A percentile compares a stretch with the other conserved stretches of the same genome.
Evolutionary conservation across 2,797 vertebrate species (phyloP).

Genomic region (Helostoma temminkii): DNA sequence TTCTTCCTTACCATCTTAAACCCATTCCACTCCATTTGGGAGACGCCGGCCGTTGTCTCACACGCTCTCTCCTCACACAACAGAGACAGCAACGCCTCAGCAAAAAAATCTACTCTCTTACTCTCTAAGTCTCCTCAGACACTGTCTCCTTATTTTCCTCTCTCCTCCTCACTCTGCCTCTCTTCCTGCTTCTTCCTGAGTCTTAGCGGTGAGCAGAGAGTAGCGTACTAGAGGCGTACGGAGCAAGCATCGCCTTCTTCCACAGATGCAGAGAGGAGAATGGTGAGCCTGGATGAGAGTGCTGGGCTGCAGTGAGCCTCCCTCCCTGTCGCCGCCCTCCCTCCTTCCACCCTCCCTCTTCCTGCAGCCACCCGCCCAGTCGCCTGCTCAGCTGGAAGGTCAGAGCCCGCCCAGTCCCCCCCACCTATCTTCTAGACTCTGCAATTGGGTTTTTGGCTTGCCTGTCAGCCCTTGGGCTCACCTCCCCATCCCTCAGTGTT

Average conservation of each 20-base stretch:
- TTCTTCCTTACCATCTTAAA: constrained; percentile 98
- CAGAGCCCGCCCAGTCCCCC: constrained; percentile 71
- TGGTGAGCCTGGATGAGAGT: constrained; percentile 91
- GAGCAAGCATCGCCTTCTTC: constrained; percentile 97
- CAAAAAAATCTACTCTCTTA: constrained; percentile 66
- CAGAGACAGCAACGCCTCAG: constrained; percentile 69
- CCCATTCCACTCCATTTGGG: constrained; percentile 99
- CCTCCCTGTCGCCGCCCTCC: constrained; percentile 56
- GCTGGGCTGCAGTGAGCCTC: constrained; percentile 93
- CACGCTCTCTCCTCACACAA: constrained; percentile 71
- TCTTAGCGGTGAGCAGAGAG: constrained; percentile 89
- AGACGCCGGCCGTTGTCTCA: constrained; percentile 85
- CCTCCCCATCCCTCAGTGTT: constrained; percentile 71
- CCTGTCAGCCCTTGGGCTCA: constrained; percentile 62
- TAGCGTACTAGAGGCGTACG: constrained; percentile 91
- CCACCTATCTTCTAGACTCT: constrained; percentile 24
- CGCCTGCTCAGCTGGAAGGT: constrained; percentile 78
- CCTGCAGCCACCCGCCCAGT: constrained; percentile 73
- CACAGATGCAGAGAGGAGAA: constrained; percentile 94
- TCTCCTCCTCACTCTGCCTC: constrained; percentile 64
- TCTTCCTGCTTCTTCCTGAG: constrained; percentile 52
- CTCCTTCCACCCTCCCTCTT: constrained; percentile 28
- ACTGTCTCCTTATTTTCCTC: constrained; percentile 39
- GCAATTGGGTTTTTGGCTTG: constrained; percentile 72
- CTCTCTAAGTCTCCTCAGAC: constrained; percentile 67